Conservation (phyloP, 2,113 vertebrate species). For the Ceratotherium simum region DNA sequence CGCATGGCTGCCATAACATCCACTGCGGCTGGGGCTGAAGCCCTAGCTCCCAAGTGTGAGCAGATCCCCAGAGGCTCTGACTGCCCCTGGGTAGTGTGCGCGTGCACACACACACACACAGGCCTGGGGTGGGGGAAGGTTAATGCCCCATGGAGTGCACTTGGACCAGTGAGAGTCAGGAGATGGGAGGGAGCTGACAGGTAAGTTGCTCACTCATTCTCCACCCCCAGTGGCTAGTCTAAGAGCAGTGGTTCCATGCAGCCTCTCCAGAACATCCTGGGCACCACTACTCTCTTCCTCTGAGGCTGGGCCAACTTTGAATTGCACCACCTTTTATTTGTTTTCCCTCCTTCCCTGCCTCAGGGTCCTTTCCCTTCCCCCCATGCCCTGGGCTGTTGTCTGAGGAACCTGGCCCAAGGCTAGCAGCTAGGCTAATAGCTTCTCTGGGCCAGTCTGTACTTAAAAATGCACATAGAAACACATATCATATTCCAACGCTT, state of each 20-base stretch:
- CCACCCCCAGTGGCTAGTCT: neutral
- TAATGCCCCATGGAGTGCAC: neutral
- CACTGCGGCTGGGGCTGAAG: neutral
- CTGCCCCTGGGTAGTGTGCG: too few species aligned
- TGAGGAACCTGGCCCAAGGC: neutral
- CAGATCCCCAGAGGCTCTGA: neutral
- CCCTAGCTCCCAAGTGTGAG: neutral
- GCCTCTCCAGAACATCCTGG: neutral
- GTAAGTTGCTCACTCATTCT: neutral
- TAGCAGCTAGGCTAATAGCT: neutral
- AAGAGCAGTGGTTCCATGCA: neutral
- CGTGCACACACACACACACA: too few species aligned
- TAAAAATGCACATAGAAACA: neutral
- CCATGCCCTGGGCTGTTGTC: neutral
- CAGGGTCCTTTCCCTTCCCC: neutral
- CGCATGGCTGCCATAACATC: neutral
- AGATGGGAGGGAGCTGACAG: neutral
- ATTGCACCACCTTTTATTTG: neutral
- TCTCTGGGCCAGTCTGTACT: neutral
- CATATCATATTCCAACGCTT: neutral
- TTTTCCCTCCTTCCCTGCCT: neutral
- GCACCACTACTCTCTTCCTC: neutral
- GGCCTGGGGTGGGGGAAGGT: too few species aligned
- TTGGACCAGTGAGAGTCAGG: neutral
- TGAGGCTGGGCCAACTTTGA: neutral